Evolutionary conservation across 2,113 vertebrate genomes (phyloP).

Genomic region (Daphoenositta chrysoptera): DNA sequence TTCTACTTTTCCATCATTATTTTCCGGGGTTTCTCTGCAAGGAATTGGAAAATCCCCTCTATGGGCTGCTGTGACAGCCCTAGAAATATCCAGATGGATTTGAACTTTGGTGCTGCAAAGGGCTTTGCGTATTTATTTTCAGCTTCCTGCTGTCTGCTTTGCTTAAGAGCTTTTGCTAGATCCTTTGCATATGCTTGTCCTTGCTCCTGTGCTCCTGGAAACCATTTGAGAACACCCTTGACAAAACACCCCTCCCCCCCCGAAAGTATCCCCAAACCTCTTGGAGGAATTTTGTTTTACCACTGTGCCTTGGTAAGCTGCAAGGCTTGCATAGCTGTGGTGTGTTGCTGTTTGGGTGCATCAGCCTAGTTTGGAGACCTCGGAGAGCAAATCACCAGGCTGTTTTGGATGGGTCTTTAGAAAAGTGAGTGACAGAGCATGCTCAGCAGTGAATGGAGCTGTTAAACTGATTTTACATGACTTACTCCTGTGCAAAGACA

Average conservation of each 20-base stretch:
- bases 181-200: neutral
- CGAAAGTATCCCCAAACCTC: neutral
- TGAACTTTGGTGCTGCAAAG: neutral
- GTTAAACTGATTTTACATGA: neutral
- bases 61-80: neutral
- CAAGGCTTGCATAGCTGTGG: neutral
- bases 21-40: neutral
- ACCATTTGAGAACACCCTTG: neutral
- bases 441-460: neutral
- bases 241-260: neutral
- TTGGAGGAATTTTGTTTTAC: neutral
- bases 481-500: neutral
- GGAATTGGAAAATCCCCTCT: neutral
- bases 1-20: neutral
- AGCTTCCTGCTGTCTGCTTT: slow-evolving; percentile 8
- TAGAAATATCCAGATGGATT: neutral
- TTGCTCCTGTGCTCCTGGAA: neutral
- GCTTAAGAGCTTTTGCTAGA: neutral
- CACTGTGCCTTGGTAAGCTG: neutral
- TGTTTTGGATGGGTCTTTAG: neutral
- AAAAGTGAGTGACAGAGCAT: neutral
- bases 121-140: neutral
- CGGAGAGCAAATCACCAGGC: neutral
- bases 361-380: neutral
- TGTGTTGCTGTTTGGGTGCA: neutral